Conservation (phyloP, 2,888 invertebrate genomes). For the Spicauda simplicius region DNA sequence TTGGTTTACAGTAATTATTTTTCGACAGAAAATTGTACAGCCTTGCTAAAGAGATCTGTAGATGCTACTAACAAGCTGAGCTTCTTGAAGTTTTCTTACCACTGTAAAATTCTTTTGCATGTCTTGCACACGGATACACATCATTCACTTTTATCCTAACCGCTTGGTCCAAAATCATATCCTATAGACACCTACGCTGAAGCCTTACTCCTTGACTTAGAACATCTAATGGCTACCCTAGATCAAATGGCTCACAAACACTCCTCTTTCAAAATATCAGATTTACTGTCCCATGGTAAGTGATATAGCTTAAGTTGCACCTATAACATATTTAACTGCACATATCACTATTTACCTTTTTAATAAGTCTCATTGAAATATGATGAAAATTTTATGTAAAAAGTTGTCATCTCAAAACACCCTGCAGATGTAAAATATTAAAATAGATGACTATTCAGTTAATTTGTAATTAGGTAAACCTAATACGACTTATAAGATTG, state of each 20-base stretch:
- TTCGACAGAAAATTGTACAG: conserved; percentile 9
- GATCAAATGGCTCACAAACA: conserved; percentile 84
- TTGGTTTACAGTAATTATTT: background rate
- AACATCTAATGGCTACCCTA: conserved; percentile 84
- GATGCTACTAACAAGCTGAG: conserved; percentile 41
- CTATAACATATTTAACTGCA: conserved; percentile 7
- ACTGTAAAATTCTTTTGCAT: conserved; percentile 77
- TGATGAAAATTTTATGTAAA: too few species aligned
- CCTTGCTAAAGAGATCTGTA: conserved; percentile 17
- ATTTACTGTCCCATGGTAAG: conserved; percentile 81
- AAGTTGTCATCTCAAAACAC: too few species aligned
- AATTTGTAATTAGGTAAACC: too few species aligned
- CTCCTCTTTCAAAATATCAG: conserved; percentile 81
- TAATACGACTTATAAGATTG: too few species aligned
- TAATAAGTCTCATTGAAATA: background rate
- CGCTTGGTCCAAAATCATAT: conserved; percentile 62
- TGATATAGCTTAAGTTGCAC: conserved; percentile 42
- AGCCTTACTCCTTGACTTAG: conserved; percentile 83
- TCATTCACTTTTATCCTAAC: conserved; percentile 66
- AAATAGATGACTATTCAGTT: too few species aligned
- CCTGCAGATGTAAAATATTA: too few species aligned
- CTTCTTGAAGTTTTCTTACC: conserved; percentile 48
- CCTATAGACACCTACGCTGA: conserved; percentile 82
- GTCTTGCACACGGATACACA: conserved; percentile 82
- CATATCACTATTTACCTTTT: background rate